These are phyloP conservation scores for Hirudinaria manillensis DNA, from an alignment of 2,888 invertebrate species.

Conservation along the genomic window DNA sequence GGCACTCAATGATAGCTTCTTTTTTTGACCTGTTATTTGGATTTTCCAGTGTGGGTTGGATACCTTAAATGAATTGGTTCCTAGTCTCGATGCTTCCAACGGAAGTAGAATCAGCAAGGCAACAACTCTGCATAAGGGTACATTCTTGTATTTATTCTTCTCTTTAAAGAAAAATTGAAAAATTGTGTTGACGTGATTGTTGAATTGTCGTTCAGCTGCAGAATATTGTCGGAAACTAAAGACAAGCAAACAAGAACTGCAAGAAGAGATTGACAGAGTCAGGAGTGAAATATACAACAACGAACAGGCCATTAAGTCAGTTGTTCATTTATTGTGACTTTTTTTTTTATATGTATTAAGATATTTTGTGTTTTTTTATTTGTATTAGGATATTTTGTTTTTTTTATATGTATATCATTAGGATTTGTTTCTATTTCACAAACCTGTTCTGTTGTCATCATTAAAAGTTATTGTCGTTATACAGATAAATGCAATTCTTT, in stretches of 20 bases:
- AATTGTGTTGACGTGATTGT: neutral
- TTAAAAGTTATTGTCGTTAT: too few species aligned
- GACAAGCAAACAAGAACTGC: neutral
- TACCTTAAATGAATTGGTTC: slow-evolving; percentile 11
- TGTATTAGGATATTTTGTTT: too few species aligned
- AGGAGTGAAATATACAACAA: slow-evolving; percentile 1
- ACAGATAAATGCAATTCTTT: too few species aligned
- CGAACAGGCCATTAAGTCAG: slow-evolving; percentile 22
- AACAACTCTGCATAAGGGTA: slow-evolving; percentile 23
- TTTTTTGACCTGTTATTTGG: neutral
- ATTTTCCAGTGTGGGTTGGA: slow-evolving; percentile 26
- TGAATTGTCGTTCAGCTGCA: slow-evolving; percentile 4
- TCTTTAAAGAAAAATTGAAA: neutral
- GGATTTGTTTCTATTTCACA: too few species aligned
- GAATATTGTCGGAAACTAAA: slow-evolving; percentile 18
- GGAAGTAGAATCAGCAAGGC: slow-evolving; percentile 23
- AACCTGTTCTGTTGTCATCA: too few species aligned
- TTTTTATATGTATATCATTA: too few species aligned
- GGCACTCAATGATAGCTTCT: too few species aligned
- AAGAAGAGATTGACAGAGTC: slow-evolving; percentile 20
- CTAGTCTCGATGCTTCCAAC: neutral
- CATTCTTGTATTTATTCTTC: neutral
- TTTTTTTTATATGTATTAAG: too few species aligned
- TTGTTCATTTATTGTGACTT: neutral
- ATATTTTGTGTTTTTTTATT: too few species aligned